Percentiles rank a stretch among this genome's conserved stretches.
Evolutionary conservation across 2,888 invertebrate genomes (phyloP).

Genomic region (Drosophila paracracens): DNA sequence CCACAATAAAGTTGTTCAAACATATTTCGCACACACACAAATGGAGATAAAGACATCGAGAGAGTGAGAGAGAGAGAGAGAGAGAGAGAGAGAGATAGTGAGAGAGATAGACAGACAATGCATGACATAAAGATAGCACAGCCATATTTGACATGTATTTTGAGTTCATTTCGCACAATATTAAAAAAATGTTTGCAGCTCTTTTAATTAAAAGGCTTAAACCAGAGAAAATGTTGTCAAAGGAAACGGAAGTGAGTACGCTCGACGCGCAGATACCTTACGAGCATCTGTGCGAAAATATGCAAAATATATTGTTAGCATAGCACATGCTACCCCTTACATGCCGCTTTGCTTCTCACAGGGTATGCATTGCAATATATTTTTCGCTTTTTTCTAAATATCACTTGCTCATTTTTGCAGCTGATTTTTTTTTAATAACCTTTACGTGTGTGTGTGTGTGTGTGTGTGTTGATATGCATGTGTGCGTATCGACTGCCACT

Average conservation of each 20-base stretch:
- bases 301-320: background rate
- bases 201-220: constrained; percentile 27
- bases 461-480: background rate
- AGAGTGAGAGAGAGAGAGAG: background rate
- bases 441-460: background rate
- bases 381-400: background rate
- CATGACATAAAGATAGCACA: constrained; percentile 20
- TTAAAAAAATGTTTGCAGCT: background rate
- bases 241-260: background rate
- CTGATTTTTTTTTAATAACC: constrained; percentile 11
- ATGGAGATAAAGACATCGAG: background rate
- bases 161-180: constrained; percentile 31
- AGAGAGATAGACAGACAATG: background rate
- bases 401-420: background rate
- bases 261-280: background rate
- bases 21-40: constrained; percentile 59
- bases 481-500: constrained; percentile 25
- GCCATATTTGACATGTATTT: constrained; percentile 69
- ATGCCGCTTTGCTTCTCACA: background rate
- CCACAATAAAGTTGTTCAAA: constrained; percentile 77
- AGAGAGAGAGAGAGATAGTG: background rate
- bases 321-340: background rate
- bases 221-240: background rate
- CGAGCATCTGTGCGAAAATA: background rate
- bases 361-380: background rate